A percentile compares a stretch with the other conserved stretches of the same genome.
These are phyloP conservation scores for Dendronephthya gigantea DNA, from an alignment of 64 coral and sea anemone species.

Conservation along the genomic window DNA sequence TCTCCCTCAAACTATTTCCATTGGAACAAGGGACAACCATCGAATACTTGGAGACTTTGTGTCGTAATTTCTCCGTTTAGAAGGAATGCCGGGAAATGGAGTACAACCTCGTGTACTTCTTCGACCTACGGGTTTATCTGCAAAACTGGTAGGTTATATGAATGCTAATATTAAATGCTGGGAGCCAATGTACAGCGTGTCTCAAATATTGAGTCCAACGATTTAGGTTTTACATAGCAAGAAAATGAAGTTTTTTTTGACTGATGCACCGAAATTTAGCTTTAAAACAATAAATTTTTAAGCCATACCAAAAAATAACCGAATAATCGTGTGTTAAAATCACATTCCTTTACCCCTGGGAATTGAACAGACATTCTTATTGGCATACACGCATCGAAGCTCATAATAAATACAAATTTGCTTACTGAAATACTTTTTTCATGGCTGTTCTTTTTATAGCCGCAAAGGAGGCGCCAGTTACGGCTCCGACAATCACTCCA, in stretches of 20 bases:
- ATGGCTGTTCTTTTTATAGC: not conserved
- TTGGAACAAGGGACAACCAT: constrained; percentile 62
- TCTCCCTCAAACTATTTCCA: constrained; percentile 49
- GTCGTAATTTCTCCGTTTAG: constrained; percentile 33
- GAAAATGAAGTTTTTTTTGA: too few relatives aligned
- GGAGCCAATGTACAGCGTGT: too few relatives aligned
- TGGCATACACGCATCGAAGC: not conserved
- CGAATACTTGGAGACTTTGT: constrained; percentile 30
- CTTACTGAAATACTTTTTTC: not conserved
- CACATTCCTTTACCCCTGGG: too few relatives aligned
- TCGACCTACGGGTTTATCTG: constrained; percentile 57
- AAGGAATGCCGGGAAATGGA: constrained; percentile 53
- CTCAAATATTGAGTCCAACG: too few relatives aligned
- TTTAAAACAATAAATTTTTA: too few relatives aligned
- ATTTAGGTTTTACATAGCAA: too few relatives aligned
- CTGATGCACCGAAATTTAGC: too few relatives aligned
- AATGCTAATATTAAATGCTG: too few relatives aligned
- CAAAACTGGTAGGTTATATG: constrained; percentile 48
- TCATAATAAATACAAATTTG: not conserved
- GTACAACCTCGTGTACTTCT: constrained; percentile 13
- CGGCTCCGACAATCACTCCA: not conserved
- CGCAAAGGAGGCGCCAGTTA: not conserved
- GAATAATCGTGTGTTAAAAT: too few relatives aligned
- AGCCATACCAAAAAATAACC: too few relatives aligned
- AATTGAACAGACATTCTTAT: not conserved